phyloP scores from a whole-genome alignment of 2,888 invertebrate species.

The Plusia festucae region DNA sequence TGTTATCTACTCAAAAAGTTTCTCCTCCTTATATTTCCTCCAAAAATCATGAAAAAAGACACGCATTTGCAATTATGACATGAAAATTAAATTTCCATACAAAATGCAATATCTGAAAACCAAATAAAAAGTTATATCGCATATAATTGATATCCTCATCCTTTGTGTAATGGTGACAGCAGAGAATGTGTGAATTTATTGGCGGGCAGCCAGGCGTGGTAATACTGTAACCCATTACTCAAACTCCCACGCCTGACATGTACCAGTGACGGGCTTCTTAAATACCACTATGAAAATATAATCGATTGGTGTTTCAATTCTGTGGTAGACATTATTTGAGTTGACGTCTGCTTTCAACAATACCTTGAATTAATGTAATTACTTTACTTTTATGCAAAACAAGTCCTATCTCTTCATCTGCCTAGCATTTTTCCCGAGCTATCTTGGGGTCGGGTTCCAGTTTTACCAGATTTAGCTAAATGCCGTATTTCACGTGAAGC shows the following conservation, averaged over 20 bases:
- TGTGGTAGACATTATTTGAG: no score
- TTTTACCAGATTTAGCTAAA: no score
- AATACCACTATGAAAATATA: background rate
- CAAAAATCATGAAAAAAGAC: no score
- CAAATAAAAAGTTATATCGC: constrained; percentile 7
- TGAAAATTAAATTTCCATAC: background rate
- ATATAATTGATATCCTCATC: constrained; percentile 8
- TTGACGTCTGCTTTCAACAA: no score
- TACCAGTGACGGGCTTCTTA: background rate
- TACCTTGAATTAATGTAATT: no score
- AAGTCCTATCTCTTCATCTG: no score
- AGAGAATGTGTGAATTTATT: constrained; percentile 13
- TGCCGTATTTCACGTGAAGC: no score
- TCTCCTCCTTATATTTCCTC: no score
- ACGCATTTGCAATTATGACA: background rate
- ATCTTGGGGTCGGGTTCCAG: no score
- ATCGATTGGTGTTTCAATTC: background rate
- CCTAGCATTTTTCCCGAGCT: no score
- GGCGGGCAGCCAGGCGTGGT: constrained; percentile 6
- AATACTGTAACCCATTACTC: constrained; percentile 11
- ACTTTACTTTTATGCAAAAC: no score
- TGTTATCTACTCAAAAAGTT: no score
- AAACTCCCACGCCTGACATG: constrained; percentile 5
- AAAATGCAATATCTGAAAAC: background rate
- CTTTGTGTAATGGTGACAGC: constrained; percentile 12